These are phyloP conservation scores for Danio choprae DNA, from an alignment of 2,797 vertebrate genomes.

Conservation along the genomic window DNA sequence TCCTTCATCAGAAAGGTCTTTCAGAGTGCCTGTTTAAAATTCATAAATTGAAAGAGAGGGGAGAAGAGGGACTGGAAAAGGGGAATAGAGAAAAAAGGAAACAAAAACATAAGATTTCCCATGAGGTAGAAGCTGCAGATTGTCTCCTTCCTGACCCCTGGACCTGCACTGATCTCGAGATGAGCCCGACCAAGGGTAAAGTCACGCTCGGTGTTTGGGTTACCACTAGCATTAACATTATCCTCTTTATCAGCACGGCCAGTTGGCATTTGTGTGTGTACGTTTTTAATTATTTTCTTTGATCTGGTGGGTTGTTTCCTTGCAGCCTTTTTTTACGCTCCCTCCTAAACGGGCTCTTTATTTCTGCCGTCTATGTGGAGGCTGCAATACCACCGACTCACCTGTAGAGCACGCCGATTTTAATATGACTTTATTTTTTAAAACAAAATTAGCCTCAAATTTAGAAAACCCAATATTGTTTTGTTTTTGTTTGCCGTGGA, in stretches of 20 bases:
- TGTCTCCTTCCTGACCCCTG: conserved; percentile 45
- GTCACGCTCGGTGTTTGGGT: conserved; percentile 37
- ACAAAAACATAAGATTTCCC: conserved; percentile 43
- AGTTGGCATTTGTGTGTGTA: conserved; percentile 11
- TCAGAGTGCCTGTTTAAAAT: conserved; percentile 53
- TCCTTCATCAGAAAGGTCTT: conserved; percentile 52
- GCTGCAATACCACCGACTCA: not conserved
- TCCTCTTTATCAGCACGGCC: conserved; percentile 18
- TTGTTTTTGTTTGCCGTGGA: not conserved
- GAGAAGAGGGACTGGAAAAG: conserved; percentile 19
- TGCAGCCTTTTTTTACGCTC: not conserved
- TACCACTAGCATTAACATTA: conserved; percentile 32
- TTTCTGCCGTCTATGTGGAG: not conserved
- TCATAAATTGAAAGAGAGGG: conserved; percentile 43
- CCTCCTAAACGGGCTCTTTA: not conserved
- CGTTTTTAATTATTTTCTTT: conserved; percentile 16
- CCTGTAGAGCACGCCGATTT: not conserved
- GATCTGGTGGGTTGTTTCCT: conserved; percentile 19
- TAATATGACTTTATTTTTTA: not conserved
- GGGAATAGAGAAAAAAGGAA: conserved; percentile 26
- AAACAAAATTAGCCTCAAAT: not conserved
- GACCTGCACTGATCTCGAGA: conserved; percentile 32
- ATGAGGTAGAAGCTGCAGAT: conserved; percentile 39
- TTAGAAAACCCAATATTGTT: no score
- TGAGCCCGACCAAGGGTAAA: conserved; percentile 31